Percentiles rank a stretch among this genome's conserved stretches.
Conservation (phyloP, 2,113 vertebrate genomes). For the Alligator mississippiensis region DNA sequence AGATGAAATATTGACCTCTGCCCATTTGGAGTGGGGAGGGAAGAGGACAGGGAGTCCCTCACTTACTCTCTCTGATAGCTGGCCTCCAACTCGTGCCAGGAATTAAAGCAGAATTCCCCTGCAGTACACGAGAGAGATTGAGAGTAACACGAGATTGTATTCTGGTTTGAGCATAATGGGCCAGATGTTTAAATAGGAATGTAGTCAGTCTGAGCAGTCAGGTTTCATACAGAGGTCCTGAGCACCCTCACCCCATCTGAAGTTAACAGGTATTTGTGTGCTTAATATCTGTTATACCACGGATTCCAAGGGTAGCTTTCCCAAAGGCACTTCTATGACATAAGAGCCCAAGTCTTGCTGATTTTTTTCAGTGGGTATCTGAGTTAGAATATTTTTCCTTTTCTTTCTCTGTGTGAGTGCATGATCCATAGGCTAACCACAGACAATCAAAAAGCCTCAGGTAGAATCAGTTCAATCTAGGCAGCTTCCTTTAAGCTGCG, state of each 20-base stretch:
- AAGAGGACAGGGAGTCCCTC: neutral
- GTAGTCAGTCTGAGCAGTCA: neutral
- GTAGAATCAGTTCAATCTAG: no score
- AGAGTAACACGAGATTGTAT: neutral
- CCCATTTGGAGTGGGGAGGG: neutral
- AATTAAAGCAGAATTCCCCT: neutral
- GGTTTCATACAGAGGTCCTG: no score
- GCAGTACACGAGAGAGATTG: neutral
- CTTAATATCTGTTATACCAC: neutral
- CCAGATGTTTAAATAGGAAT: neutral
- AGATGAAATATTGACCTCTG: fast-evolving
- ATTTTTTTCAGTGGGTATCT: neutral
- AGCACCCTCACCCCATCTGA: neutral
- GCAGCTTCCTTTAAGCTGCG: no score
- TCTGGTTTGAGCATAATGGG: neutral
- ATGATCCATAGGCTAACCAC: no score
- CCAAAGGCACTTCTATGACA: neutral
- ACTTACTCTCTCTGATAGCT: neutral
- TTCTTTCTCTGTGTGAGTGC: no score
- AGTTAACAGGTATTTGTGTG: neutral
- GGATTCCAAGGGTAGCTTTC: neutral
- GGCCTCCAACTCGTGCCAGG: neutral
- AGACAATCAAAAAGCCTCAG: no score
- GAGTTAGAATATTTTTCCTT: neutral
- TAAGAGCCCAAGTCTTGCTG: neutral